Conservation (phyloP, 2,888 invertebrate species). For the Pasiphila rectangulata region DNA sequence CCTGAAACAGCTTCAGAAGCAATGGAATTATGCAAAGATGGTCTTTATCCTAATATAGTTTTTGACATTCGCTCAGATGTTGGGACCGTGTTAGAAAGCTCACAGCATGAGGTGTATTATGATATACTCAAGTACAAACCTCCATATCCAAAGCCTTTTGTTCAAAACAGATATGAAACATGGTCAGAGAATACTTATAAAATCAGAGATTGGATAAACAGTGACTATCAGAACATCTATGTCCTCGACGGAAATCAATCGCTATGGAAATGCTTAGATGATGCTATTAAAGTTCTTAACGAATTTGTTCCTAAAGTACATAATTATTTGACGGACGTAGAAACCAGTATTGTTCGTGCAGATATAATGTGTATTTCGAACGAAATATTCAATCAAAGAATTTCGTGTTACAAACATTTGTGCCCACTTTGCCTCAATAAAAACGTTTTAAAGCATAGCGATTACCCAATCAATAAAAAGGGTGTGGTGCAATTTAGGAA, state of each 20-base stretch:
- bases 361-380: conserved; percentile 80
- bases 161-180: conserved; percentile 62
- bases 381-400: conserved; percentile 70
- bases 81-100: conserved; percentile 58
- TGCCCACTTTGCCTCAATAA: conserved; percentile 82
- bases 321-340: conserved; percentile 72
- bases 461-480: conserved; percentile 71
- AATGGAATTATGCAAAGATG: conserved; percentile 66
- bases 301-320: conserved; percentile 66
- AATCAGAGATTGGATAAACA: conserved; percentile 73
- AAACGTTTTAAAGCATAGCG: conserved; percentile 57
- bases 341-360: conserved; percentile 70
- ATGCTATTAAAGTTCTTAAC: conserved; percentile 58
- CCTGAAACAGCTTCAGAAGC: conserved; percentile 76
- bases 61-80: conserved; percentile 72
- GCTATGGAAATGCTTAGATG: conserved; percentile 78
- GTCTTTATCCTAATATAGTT: conserved; percentile 80
- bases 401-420: conserved; percentile 74
- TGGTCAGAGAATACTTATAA: conserved; percentile 58
- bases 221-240: conserved; percentile 78
- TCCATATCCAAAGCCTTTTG: conserved; percentile 58
- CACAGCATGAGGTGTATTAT: conserved; percentile 57
- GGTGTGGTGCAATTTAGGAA: conserved; percentile 80
- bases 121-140: conserved; percentile 55
- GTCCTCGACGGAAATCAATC: conserved; percentile 71